Percentiles rank a stretch among this genome's conserved stretches.
phyloP scores from a whole-genome alignment of 30 jellyfish, hydroid and myxozoan species.

The Pelagia noctiluca region DNA sequence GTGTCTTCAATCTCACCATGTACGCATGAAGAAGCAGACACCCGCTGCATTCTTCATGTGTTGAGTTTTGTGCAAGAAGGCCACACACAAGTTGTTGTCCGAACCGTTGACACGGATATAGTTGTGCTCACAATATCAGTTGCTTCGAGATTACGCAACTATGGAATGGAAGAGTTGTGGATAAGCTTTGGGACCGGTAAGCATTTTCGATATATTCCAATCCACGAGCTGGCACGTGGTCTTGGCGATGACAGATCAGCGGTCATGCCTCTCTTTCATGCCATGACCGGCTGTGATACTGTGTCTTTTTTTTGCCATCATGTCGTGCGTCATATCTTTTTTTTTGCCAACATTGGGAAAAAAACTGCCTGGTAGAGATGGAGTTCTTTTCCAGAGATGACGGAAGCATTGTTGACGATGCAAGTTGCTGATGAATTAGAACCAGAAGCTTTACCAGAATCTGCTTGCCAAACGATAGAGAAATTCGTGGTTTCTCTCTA shows the following conservation, averaged over 20 bases:
- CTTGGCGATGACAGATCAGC: too few relatives aligned
- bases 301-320: too few relatives aligned
- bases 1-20: conserved; percentile 29
- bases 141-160: background rate
- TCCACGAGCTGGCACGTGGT: conserved; percentile 20
- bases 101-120: too few relatives aligned
- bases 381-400: conserved; percentile 23
- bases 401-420: conserved; percentile 30
- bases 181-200: conserved; percentile 29
- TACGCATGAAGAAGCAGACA: conserved; percentile 63
- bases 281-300: too few relatives aligned
- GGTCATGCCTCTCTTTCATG: too few relatives aligned
- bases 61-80: conserved; percentile 20
- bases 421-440: conserved; percentile 22
- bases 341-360: too few relatives aligned
- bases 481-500: conserved; percentile 38
- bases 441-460: conserved; percentile 28
- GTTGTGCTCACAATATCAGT: conserved; percentile 33
- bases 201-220: conserved; percentile 21
- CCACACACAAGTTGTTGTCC: conserved; percentile 20
- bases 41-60: conserved; percentile 31
- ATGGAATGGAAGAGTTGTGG: conserved; percentile 21
- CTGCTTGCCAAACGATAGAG: conserved; percentile 32
- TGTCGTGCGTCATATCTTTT: too few relatives aligned
- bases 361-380: too few relatives aligned